Conservation (phyloP, 1,140 invertebrate genomes). For the Brachionus rubens region DNA sequence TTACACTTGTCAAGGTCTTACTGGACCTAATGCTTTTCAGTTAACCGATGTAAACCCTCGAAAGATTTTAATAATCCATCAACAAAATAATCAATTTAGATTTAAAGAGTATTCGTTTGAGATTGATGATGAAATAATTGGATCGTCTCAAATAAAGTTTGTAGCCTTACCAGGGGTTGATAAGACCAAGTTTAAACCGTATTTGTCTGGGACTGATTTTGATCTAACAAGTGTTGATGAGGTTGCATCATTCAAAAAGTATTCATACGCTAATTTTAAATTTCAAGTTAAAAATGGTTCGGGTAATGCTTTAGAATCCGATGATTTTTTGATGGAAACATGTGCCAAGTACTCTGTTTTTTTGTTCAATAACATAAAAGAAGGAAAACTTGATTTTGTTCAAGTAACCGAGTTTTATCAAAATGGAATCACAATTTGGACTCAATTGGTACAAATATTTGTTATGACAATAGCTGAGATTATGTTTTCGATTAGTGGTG, state of each 20-base stretch:
- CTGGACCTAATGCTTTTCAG: background rate
- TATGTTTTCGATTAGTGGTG: conserved; percentile 83
- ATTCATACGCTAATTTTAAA: background rate
- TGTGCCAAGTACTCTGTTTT: conserved; percentile 19
- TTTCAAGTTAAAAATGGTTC: background rate
- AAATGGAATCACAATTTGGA: conserved; percentile 69
- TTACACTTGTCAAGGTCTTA: background rate
- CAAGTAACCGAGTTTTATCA: conserved; percentile 31
- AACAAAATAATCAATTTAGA: background rate
- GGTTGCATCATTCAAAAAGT: no score
- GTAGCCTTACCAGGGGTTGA: background rate
- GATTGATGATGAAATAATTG: background rate
- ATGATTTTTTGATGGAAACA: conserved; percentile 28
- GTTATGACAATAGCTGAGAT: conserved; percentile 79
- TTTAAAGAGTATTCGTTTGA: background rate
- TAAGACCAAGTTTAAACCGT: background rate
- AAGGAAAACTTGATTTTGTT: conserved; percentile 20
- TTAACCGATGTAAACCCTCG: background rate
- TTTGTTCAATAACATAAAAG: background rate
- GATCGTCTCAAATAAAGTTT: background rate
- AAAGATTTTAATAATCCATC: background rate
- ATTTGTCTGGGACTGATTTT: background rate
- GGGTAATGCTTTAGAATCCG: background rate
- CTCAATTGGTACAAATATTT: conserved; percentile 80
- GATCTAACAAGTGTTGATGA: background rate